These are phyloP conservation scores for Gerosis bhagava DNA, from an alignment of 2,888 invertebrate species.

Conservation along the genomic window DNA sequence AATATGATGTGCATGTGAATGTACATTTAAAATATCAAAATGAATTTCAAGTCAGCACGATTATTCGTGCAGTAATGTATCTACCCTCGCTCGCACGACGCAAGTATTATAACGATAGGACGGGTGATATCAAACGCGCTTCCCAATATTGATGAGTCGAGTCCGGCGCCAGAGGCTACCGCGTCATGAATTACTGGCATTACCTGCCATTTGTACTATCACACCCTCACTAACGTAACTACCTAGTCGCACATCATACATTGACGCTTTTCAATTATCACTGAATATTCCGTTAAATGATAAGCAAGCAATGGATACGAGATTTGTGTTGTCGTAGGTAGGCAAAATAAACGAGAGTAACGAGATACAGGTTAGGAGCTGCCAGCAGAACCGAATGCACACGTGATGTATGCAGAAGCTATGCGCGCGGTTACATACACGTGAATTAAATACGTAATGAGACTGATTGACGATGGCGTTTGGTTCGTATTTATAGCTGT, in stretches of 20 bases:
- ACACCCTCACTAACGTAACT: conserved; percentile 1
- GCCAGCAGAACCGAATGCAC: conserved; percentile 25
- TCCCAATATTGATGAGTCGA: conserved; percentile 63
- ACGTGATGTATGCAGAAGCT: conserved; percentile 35
- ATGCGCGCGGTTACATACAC: conserved; percentile 31
- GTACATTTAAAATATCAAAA: too few species aligned
- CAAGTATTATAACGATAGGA: conserved; percentile 35
- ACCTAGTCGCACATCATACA: neutral
- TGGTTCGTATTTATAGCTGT: conserved; percentile 7
- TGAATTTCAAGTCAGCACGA: too few species aligned
- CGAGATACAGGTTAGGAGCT: conserved; percentile 5
- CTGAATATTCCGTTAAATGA: neutral
- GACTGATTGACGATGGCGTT: conserved; percentile 40
- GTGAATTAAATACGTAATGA: conserved; percentile 58
- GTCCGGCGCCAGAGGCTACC: conserved; percentile 47
- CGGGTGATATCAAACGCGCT: conserved; percentile 54
- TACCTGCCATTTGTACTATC: conserved; percentile 47
- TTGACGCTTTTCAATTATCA: neutral
- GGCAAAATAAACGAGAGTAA: conserved; percentile 1
- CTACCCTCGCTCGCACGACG: too few species aligned
- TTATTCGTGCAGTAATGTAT: too few species aligned
- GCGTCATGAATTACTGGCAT: conserved; percentile 60
- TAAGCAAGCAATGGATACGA: conserved; percentile 2
- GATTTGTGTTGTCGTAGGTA: neutral
- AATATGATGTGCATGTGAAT: too few species aligned